Evolutionary conservation across 2,113 vertebrate species (phyloP), one percentile per base, ranked within the genome.

Genomic region (Ursus arctos): DNA sequence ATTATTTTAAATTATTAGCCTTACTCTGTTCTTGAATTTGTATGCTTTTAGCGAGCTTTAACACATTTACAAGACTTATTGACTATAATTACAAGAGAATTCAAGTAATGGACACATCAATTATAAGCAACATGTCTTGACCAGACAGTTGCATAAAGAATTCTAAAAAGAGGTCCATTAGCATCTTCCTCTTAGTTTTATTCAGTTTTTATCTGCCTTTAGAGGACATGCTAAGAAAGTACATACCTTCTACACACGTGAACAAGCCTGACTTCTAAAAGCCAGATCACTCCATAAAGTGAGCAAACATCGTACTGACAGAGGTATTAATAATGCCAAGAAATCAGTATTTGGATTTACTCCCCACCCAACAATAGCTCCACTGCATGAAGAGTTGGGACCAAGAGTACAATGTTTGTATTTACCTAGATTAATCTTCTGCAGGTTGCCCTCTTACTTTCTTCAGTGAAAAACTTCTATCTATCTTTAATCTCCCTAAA

Each of bases 1-100:
- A 99, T 99, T 99, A 99, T 99, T 99, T 99, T 99, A 99, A 99
- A 99, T 99, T 99, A 99, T 99, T 99, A 99, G 99, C 99, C 99
- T 99, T 99, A 99, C 99, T 99, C 99, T 99, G 99, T 99, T 99
- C 99, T 99, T 99, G 99, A 99, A 99, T 99, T 99, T 99, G 99
- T 99, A 99, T 99, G 99, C 99, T 99, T 99, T 99, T 99, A 99
- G 99, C 99, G 99, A 99, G 99, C 99, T 99, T 99, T 99, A 99
- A 99, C 99, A 99, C 99, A 99, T 99, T 99, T 99, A 99, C 99
- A 99, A 99, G 99, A 99, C 99, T 99, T 99, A 99, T 99, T 99
- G 99, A 99, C 99, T 99, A 99, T 99, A 99, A 99, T 99, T 99
- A 99, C 99, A 99, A 99, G 99, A 99, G 99, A 99, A 99, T 99